These are phyloP conservation scores for Vannuccia rotundouncinata DNA, from an alignment of 2,888 invertebrate genomes.

Conservation along the genomic window DNA sequence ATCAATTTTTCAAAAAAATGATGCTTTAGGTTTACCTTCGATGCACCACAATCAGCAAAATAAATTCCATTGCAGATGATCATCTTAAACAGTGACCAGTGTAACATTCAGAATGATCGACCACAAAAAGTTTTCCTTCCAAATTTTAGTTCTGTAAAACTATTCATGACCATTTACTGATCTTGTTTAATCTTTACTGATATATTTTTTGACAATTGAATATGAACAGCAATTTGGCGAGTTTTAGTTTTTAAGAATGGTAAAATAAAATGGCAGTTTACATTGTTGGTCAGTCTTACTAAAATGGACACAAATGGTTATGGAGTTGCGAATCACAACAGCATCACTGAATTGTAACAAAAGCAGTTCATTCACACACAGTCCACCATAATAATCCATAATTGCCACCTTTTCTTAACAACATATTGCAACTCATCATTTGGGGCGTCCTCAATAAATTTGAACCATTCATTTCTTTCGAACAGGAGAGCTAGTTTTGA, in stretches of 20 bases:
- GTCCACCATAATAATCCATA: neutral
- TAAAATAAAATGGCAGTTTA: neutral
- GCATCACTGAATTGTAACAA: conserved; percentile 16
- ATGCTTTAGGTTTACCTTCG: neutral
- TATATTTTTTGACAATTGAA: neutral
- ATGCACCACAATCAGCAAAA: neutral
- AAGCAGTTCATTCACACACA: neutral
- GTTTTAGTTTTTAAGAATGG: neutral
- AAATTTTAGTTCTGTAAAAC: neutral
- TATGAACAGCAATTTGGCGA: neutral
- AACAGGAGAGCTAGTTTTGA: neutral
- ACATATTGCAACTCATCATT: neutral
- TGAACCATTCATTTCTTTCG: neutral
- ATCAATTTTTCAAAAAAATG: neutral
- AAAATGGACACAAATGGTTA: neutral
- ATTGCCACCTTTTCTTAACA: neutral
- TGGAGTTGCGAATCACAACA: neutral
- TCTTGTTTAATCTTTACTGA: neutral
- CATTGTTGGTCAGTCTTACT: neutral
- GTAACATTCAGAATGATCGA: neutral
- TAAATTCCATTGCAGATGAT: neutral
- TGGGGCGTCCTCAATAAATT: neutral
- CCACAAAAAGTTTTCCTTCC: neutral
- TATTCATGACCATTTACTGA: neutral
- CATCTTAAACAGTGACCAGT: neutral